Conservation (phyloP, 2,888 invertebrate genomes). For the Phyllotreta cruciferae region DNA sequence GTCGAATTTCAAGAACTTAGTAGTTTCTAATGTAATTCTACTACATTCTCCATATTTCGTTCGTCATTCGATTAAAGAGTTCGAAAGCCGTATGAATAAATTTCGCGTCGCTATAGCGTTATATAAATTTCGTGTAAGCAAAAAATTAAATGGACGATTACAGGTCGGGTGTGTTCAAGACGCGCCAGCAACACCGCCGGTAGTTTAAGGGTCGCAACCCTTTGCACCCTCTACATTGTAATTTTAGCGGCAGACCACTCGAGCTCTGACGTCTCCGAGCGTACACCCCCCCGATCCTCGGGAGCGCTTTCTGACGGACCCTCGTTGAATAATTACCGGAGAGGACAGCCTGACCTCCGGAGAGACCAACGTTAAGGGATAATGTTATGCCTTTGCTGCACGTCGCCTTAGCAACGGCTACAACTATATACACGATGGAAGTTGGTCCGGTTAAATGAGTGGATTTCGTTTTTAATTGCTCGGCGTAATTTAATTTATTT, state of each 20-base stretch:
- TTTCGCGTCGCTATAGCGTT: no score
- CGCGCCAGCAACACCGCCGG: conserved; percentile 25
- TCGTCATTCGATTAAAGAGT: conserved; percentile 31
- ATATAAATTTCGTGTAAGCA: no score
- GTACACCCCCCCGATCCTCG: conserved; percentile 32
- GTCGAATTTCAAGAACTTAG: conserved; percentile 44
- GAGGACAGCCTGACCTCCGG: conserved; percentile 55
- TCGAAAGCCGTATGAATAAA: neutral
- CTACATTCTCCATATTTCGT: conserved; percentile 32
- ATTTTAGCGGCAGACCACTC: conserved; percentile 45
- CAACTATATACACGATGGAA: neutral
- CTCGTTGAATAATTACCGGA: conserved; percentile 57
- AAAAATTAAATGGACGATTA: no score
- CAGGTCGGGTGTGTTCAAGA: neutral
- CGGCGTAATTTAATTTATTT: conserved; percentile 28
- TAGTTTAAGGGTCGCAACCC: conserved; percentile 46
- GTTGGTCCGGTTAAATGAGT: conserved; percentile 11
- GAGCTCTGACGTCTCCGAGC: conserved; percentile 36
- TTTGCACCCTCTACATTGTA: conserved; percentile 50
- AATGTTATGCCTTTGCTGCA: conserved; percentile 44
- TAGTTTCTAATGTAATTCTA: conserved; percentile 36
- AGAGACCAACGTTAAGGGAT: conserved; percentile 55
- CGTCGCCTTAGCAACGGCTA: conserved; percentile 24
- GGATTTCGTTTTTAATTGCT: conserved; percentile 24
- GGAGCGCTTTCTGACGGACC: conserved; percentile 47